Evolutionary conservation across 2,888 invertebrate genomes (phyloP), one percentile per base, ranked within the genome.

Genomic region (Mylabris sibirica): DNA sequence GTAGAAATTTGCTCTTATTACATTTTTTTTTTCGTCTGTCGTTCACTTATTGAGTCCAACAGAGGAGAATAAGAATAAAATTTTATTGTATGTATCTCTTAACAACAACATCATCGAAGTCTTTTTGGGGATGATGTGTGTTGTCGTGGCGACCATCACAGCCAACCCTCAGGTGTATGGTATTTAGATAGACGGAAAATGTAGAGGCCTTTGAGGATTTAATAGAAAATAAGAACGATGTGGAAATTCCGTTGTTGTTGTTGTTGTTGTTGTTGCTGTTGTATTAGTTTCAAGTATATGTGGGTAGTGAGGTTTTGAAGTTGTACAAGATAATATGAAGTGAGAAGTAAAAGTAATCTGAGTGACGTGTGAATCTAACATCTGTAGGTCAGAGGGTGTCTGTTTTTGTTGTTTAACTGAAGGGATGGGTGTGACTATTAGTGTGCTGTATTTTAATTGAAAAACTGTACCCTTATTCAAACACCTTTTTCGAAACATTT

Each of bases 61-160:
- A 8, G 20, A 9, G 12, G 38, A 63, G 59, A 66, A 38, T 14
- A 57, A 22, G 57, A 67, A 67, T 67, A 41, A 59, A 67, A 67
- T 67, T 67, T 66, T 57, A 35, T 66, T 67, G 17, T 60, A 59
- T 67, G 17, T 60, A 59, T 64, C 60, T 61, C 64, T n/a, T 49
- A 59, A 57, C 57, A 44, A 64, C 53, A 34, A 59, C 59, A n/a
- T 64, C 57, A 22, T 22, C 9, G 4, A 6, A 44, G n/a, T 6
- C 5, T n/a, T 57, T 59, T 59, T 41, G 34, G 44, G 44, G 62
- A 34, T 53, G 41, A 57, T 41, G 41, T 59, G 59, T 63, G 68
- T 68, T 65, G 68, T 65, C 68, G 63, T 68, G 65, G 34, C 68
- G 68, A 68, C 68, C 65, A 63, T 53, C 53, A 41, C 65, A 60